Percentiles rank a stretch among this genome's conserved stretches.
These are phyloP conservation scores for Enchytraeus crypticus DNA, from an alignment of 2,888 invertebrate species.

Conservation along the genomic window DNA sequence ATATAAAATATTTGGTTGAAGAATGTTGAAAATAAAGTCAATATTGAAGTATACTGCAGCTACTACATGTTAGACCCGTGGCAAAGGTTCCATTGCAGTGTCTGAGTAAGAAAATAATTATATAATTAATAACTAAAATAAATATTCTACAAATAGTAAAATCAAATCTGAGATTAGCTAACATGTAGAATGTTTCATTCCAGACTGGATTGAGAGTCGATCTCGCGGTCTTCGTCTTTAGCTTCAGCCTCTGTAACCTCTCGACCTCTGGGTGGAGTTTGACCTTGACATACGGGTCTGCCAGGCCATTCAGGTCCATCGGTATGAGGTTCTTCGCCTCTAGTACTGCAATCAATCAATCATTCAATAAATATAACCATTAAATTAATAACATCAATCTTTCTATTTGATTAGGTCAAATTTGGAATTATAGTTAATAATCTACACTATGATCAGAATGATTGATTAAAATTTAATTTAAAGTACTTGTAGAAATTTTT, in stretches of 20 bases:
- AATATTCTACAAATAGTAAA: no score
- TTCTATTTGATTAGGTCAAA: background rate
- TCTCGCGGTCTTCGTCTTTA: slow-evolving; percentile 96
- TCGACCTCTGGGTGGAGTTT: slow-evolving; percentile 73
- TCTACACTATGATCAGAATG: no score
- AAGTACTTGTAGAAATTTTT: no score
- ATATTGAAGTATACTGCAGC: no score
- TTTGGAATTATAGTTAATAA: no score
- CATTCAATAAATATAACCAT: background rate
- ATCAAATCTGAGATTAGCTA: slow-evolving; percentile 51
- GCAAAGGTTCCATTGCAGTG: no score
- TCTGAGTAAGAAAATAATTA: no score
- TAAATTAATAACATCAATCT: background rate
- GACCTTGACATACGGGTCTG: slow-evolving; percentile 97
- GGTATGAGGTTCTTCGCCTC: slow-evolving; percentile 96
- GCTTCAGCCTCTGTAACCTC: slow-evolving; percentile 49
- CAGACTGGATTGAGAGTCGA: slow-evolving; percentile 90
- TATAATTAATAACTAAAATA: no score
- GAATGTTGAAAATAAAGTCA: no score
- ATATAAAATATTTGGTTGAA: no score
- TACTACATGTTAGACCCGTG: no score
- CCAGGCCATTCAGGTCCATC: slow-evolving; percentile 98
- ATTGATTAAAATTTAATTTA: no score
- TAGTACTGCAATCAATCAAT: slow-evolving; percentile 61
- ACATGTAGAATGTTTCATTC: slow-evolving; percentile 91